Conservation (phyloP, 1,140 invertebrate genomes). For the Pseudoatta argentina region DNA sequence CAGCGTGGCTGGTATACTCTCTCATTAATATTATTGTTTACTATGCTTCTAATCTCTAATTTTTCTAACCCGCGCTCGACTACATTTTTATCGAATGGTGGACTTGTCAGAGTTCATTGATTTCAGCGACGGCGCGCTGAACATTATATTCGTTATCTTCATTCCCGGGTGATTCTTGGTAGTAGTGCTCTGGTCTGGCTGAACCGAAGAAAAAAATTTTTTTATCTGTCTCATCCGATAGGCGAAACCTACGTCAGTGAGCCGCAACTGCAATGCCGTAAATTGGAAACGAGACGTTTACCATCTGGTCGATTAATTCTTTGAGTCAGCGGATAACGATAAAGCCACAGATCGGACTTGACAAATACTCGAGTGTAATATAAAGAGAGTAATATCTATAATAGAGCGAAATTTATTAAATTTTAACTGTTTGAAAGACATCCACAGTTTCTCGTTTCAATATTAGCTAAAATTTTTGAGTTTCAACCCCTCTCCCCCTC, state of each 20-base stretch:
- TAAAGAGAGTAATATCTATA: neutral
- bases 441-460: neutral
- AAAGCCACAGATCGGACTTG: neutral
- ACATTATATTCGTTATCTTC: conserved; percentile 63
- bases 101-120: conserved; percentile 77
- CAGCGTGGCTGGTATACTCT: conserved; percentile 75
- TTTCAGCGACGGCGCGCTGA: conserved; percentile 56
- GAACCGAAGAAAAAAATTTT: conserved; percentile 42
- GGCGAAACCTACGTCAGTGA: conserved; percentile 38
- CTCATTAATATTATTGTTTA: conserved; percentile 84
- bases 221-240: conserved; percentile 59
- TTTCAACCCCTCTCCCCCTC: neutral
- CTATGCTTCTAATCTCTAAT: conserved; percentile 75
- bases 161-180: conserved; percentile 67
- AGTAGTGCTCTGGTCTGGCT: conserved; percentile 20
- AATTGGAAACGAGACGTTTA: conserved; percentile 43
- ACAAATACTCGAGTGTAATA: neutral
- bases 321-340: conserved; percentile 50
- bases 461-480: neutral
- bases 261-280: neutral
- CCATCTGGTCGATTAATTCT: conserved; percentile 56
- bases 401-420: neutral
- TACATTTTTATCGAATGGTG: conserved; percentile 34
- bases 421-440: neutral
- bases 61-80: conserved; percentile 57